Conservation (phyloP, 2,113 vertebrate species). For the Caloenas nicobarica region DNA sequence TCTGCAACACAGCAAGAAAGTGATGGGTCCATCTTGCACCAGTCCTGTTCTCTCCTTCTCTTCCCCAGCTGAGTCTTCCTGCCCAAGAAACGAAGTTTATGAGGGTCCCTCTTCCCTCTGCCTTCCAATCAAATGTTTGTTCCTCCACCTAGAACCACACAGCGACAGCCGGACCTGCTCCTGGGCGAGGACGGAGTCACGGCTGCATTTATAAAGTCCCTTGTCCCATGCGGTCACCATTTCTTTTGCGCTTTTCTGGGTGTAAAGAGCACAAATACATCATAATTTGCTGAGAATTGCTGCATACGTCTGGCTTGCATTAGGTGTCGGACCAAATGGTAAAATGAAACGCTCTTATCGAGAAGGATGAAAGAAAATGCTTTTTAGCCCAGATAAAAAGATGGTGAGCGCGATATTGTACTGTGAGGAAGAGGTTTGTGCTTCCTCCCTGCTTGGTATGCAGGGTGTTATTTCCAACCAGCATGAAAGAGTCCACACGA, state of each 20-base stretch:
- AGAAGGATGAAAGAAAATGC: not conserved
- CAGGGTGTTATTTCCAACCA: not conserved
- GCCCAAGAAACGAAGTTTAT: not conserved
- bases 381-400: not conserved
- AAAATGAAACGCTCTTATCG: not conserved
- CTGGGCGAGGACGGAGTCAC: not conserved
- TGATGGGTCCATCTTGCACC: not conserved
- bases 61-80: not conserved
- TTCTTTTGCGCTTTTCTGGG: not conserved
- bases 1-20: not conserved
- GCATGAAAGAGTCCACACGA: not conserved
- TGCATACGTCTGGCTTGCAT: not conserved
- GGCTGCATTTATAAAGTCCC: not conserved
- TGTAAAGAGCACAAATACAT: not conserved
- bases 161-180: not conserved
- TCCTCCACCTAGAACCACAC: not conserved
- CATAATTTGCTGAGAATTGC: not conserved
- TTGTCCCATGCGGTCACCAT: not conserved
- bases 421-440: not conserved
- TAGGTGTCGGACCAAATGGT: not conserved
- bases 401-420: not conserved
- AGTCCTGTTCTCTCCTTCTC: too few species aligned
- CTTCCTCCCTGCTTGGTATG: slow-evolving; percentile 26
- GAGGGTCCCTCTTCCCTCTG: not conserved
- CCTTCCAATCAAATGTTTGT: not conserved